These are phyloP conservation scores for Drosophila mauritiana DNA, from an alignment of 1,140 invertebrate genomes.

Conservation along the genomic window DNA sequence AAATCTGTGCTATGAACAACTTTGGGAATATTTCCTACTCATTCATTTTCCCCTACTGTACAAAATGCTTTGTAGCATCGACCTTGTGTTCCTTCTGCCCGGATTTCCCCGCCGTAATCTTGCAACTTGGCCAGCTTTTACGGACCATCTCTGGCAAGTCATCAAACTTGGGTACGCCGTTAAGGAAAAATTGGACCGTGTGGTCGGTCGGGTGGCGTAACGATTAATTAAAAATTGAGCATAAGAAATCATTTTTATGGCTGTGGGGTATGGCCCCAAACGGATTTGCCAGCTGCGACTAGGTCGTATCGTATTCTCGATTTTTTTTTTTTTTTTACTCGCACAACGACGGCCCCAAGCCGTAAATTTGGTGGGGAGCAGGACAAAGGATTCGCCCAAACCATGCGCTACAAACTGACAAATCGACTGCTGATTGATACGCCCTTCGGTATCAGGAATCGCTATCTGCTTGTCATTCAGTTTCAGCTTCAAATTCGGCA, in stretches of 20 bases:
- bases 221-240: slow-evolving; percentile 73
- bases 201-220: slow-evolving; percentile 7
- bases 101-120: slow-evolving; percentile 24
- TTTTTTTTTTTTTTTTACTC: slow-evolving; percentile 3
- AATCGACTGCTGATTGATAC: slow-evolving; percentile 70
- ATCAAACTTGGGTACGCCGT: slow-evolving; percentile 47
- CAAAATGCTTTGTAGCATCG: slow-evolving; percentile 15
- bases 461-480: slow-evolving; percentile 30
- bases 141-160: slow-evolving; percentile 51
- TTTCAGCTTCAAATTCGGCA: slow-evolving; percentile 10
- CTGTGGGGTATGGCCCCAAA: slow-evolving; percentile 21
- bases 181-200: slow-evolving; percentile 17
- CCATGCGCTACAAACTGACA: slow-evolving; percentile 32
- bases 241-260: slow-evolving; percentile 70
- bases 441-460: slow-evolving; percentile 37
- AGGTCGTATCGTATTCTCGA: slow-evolving; percentile 5
- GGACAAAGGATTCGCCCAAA: slow-evolving; percentile 13
- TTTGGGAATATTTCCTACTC: neutral
- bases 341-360: slow-evolving; percentile 25
- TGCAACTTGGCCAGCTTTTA: slow-evolving; percentile 28
- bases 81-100: slow-evolving; percentile 20
- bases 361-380: slow-evolving; percentile 35
- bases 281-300: slow-evolving; percentile 33
- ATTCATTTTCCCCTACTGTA: slow-evolving; percentile 5
- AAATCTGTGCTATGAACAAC: too few species aligned